These are phyloP conservation scores for Panagrolaimus sp. DNA, from an alignment of 1,140 invertebrate species.

Conservation along the genomic window DNA sequence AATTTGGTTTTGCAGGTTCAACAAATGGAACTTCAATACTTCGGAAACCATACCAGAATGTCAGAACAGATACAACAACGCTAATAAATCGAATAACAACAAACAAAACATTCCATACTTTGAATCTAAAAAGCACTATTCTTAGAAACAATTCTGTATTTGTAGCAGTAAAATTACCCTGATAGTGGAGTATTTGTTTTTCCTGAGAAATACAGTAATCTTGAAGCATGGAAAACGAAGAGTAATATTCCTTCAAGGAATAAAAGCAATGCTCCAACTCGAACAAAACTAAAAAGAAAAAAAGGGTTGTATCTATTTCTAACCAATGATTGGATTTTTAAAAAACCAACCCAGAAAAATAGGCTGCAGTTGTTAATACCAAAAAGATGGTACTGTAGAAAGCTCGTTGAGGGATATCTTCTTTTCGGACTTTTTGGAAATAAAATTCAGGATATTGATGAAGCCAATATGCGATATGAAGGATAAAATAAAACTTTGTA, in stretches of 20 bases:
- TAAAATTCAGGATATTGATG: constrained; percentile 93
- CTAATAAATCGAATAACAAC: constrained; percentile 76
- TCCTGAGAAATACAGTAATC: constrained; percentile 82
- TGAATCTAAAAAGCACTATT: constrained; percentile 67
- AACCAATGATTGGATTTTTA: constrained; percentile 1
- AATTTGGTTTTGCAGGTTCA: constrained; percentile 70
- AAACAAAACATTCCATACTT: constrained; percentile 76
- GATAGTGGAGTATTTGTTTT: constrained; percentile 64
- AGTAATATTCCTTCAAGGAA: constrained; percentile 86
- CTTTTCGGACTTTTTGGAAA: constrained; percentile 83
- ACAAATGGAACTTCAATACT: constrained; percentile 58
- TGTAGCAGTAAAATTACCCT: constrained; percentile 47
- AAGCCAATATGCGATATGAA: constrained; percentile 89
- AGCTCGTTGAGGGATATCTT: constrained; percentile 74
- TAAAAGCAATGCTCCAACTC: constrained; percentile 78
- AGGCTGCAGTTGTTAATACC: constrained; percentile 74
- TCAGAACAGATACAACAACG: constrained; percentile 78
- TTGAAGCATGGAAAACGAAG: constrained; percentile 75
- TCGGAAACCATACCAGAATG: constrained; percentile 83
- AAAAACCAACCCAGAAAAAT: constrained; percentile 76
- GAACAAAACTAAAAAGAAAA: constrained; percentile 75
- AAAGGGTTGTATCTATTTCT: constrained; percentile 5
- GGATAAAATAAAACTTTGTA: constrained; percentile 88
- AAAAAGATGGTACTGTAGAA: constrained; percentile 75
- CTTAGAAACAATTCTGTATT: constrained; percentile 67